These are phyloP conservation scores for Arnoldichthys spilopterus DNA, from an alignment of 2,797 vertebrate genomes.

Conservation along the genomic window DNA sequence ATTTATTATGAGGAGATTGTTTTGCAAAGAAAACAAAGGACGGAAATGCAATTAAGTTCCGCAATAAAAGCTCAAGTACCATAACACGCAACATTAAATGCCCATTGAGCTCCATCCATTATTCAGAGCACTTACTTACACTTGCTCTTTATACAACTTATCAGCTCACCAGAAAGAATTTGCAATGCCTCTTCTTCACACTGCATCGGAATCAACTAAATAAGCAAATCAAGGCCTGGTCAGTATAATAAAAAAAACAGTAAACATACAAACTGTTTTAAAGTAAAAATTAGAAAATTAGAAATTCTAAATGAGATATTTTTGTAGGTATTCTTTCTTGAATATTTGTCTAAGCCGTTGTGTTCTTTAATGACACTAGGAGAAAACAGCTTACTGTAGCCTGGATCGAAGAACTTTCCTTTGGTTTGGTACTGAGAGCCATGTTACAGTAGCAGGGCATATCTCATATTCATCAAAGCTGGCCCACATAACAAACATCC, in stretches of 20 bases:
- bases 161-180: slow-evolving; percentile 14
- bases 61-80: slow-evolving; percentile 71
- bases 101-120: slow-evolving; percentile 71
- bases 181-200: slow-evolving; percentile 3
- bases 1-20: slow-evolving; percentile 63
- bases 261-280: neutral
- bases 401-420: slow-evolving; percentile 34
- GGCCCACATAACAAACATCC: slow-evolving; percentile 57
- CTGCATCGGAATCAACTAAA: neutral
- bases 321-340: too few species aligned
- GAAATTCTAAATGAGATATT: neutral
- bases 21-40: slow-evolving; percentile 78
- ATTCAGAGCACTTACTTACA: slow-evolving; percentile 63
- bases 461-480: slow-evolving; percentile 58
- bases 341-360: neutral
- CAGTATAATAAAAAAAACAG: neutral
- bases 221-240: neutral
- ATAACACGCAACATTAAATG: slow-evolving; percentile 81
- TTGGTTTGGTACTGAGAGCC: slow-evolving; percentile 24
- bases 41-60: slow-evolving; percentile 74
- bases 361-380: neutral
- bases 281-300: neutral
- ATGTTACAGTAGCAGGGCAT: slow-evolving; percentile 31
- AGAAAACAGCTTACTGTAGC: neutral
- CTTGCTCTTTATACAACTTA: slow-evolving; percentile 64